These are phyloP conservation scores for Anas bahamensis DNA, from an alignment of 2,797 vertebrate species.

Conservation along the genomic window DNA sequence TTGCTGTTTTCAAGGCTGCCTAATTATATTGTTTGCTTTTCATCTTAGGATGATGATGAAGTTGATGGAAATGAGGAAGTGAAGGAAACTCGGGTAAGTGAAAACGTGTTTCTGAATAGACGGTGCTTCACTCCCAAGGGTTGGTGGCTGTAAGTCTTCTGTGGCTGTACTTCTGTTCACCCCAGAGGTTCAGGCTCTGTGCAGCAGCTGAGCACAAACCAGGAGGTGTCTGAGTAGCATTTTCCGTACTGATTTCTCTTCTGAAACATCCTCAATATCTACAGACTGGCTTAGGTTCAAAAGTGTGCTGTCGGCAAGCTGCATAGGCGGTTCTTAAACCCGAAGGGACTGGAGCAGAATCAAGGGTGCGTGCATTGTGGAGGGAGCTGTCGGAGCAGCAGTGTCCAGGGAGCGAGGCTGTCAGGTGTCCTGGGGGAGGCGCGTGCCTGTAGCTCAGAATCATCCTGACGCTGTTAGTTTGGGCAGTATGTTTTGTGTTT, in stretches of 20 bases:
- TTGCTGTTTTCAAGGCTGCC: not conserved
- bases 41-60: conserved; percentile 76
- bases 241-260: not conserved
- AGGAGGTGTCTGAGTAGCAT: not conserved
- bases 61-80: conserved; percentile 72
- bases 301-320: not conserved
- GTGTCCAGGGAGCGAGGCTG: not conserved
- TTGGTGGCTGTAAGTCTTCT: not conserved
- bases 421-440: not conserved
- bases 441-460: not conserved
- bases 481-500: not conserved
- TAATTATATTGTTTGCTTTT: not conserved
- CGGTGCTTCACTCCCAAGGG: not conserved
- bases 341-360: not conserved
- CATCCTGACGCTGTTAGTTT: accelerated
- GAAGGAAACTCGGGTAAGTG: conserved; percentile 74
- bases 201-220: not conserved
- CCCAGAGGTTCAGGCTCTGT: not conserved
- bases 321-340: not conserved
- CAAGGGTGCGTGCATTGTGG: not conserved
- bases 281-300: not conserved
- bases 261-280: not conserved
- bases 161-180: not conserved
- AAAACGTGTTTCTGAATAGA: not conserved
- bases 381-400: not conserved